Evolutionary conservation across 2,113 vertebrate genomes (phyloP).

Genomic region (Glaucomys volans): DNA sequence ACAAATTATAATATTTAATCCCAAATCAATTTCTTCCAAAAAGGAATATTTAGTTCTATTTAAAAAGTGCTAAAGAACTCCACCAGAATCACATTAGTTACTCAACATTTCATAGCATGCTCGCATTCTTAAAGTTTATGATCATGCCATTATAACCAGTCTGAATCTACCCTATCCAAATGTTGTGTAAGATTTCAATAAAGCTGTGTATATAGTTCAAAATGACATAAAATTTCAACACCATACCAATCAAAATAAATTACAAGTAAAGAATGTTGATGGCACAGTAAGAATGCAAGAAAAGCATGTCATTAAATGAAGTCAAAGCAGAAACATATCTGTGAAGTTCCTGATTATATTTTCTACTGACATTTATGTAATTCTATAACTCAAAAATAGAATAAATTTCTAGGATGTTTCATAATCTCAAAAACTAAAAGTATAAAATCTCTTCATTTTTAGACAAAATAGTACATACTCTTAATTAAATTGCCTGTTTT

Average conservation of each 20-base stretch:
- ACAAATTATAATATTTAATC: slow-evolving; percentile 15
- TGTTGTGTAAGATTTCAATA: slow-evolving; percentile 31
- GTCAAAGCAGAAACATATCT: slow-evolving; percentile 46
- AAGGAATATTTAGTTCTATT: background rate
- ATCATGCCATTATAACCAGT: background rate
- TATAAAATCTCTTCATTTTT: background rate
- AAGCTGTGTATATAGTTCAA: slow-evolving; percentile 23
- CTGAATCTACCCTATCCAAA: background rate
- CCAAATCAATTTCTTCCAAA: background rate
- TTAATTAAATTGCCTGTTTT: slow-evolving; percentile 21
- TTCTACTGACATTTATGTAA: slow-evolving; percentile 10
- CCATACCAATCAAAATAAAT: slow-evolving; percentile 34
- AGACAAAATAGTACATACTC: background rate
- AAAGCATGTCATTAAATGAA: slow-evolving; percentile 29
- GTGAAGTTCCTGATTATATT: background rate
- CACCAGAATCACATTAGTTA: background rate
- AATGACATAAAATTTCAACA: slow-evolving; percentile 61
- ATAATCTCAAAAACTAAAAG: background rate
- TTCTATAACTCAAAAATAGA: background rate
- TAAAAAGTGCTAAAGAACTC: background rate
- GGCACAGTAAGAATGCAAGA: slow-evolving; percentile 44
- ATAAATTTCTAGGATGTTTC: background rate
- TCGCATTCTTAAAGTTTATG: slow-evolving; percentile 48
- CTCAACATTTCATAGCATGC: background rate
- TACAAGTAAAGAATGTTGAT: slow-evolving; percentile 30